Conservation (phyloP, 2,888 invertebrate genomes). For the Eristalis intricaria region DNA sequence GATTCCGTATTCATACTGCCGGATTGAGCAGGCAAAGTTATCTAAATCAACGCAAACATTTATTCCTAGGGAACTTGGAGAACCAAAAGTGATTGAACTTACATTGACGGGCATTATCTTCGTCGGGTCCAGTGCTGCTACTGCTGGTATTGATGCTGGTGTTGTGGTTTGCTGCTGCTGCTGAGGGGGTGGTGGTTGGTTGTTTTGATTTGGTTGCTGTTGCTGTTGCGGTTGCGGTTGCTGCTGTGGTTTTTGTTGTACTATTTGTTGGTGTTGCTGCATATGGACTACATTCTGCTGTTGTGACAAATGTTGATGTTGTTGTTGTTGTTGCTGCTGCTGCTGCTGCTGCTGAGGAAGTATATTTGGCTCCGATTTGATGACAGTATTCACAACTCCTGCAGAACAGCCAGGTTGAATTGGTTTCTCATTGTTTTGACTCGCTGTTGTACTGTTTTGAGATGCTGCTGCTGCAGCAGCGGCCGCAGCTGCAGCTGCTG, state of each 20-base stretch:
- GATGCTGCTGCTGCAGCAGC: conserved; percentile 75
- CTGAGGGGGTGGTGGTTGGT: conserved; percentile 73
- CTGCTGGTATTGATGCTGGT: conserved; percentile 79
- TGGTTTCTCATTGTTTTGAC: conserved; percentile 73
- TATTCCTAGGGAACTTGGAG: conserved; percentile 54
- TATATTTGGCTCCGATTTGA: conserved; percentile 63
- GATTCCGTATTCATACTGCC: conserved; percentile 86
- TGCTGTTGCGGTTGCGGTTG: conserved; percentile 52
- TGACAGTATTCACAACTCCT: conserved; percentile 57
- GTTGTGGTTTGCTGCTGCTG: conserved; percentile 76
- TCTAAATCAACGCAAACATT: conserved; percentile 81
- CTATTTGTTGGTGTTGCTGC: conserved; percentile 58
- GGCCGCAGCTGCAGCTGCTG: conserved; percentile 75
- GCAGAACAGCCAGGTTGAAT: conserved; percentile 62
- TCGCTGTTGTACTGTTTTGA: conserved; percentile 63
- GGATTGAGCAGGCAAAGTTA: conserved; percentile 91
- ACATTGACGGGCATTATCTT: conserved; percentile 84
- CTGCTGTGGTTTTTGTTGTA: conserved; percentile 61
- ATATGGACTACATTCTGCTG: conserved; percentile 59
- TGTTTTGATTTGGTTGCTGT: conserved; percentile 74
- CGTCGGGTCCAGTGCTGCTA: conserved; percentile 82
- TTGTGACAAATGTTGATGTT: conserved; percentile 74
- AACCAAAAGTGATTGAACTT: conserved; percentile 62
- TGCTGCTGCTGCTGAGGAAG: conserved; percentile 73
- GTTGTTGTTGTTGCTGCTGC: conserved; percentile 73